Base-by-base conservation (phyloP, 2,888 invertebrate species). In the Acrocera orbiculus region DNA sequence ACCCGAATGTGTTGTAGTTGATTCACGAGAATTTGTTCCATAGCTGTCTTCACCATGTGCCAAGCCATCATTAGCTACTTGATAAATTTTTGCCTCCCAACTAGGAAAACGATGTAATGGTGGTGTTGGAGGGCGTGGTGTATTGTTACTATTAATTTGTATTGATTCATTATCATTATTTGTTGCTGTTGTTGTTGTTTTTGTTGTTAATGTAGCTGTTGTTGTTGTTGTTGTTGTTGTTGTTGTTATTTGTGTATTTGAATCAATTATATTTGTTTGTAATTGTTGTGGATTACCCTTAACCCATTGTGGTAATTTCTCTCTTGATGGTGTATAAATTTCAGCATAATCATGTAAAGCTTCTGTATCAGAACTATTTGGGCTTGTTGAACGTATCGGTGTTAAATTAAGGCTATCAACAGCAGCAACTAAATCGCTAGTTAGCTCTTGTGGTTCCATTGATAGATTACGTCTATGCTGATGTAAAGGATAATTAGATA, bases 11-110 rank as follows among this genome's bases (percentile, higher is more conserved):
- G 34, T 46, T 9, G 30, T 28, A 52, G 37, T 30, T 7, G 41
- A 37, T 29, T 43, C 41, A 14, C 40, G 41, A 8, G 32, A 33
- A 23, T 59, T 42, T 54, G 46, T 43, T 50, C 58, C 46, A 52
- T 63, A 46, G 35, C 59, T 30, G 52, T 63, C 42, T 47, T 63
- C 46, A 42, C 61, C 43, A 47, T 64, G 48, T 42, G 66, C 56
- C 24, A 70, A 50, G 1, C 69, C 69, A 52, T 69, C 69, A 43
- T 68, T 68, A 27, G 69, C 70, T 34, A 86, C 83, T 67, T 89
- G 87, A 58, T 92, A 92, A 49, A 92, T 90, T 55, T 89, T 76
- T n/a, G 87, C 89, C 60, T 92, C 90, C 90, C 90, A 90, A 48
- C 82, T 82, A 4, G 86, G 86, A 55, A 85, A 85, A 51, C 90